Base-by-base conservation (phyloP, 2,113 vertebrate species). In the Halcyon senegalensis region DNA sequence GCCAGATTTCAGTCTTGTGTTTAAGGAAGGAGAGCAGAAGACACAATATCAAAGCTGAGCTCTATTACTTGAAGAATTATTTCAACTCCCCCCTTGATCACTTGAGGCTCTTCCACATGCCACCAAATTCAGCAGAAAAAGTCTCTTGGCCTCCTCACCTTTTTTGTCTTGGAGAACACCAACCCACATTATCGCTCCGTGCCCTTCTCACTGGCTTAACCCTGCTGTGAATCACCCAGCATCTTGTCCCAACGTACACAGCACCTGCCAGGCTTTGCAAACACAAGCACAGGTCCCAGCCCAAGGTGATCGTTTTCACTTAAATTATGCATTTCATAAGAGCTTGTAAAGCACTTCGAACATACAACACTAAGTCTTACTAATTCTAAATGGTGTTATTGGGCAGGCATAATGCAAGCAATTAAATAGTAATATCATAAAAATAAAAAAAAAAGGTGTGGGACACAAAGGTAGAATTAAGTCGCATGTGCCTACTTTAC, bases 401-500 rank as follows among this genome's bases (percentile, higher is more conserved):
- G 82, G 72, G 50, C 60, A 68, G 64, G 68, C 50, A 21, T 86
- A 84, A 68, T 80, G 16, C 1, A 1, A 84, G 73, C 80, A 82
- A 96, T 96, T 94, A 95, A 93, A 86, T 24, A 67, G 41, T 78
- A 84, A 90, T 81, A 63, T 56, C 43, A 41, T 76, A 41, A 33
- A 51, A 66, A 35, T 35, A 35, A 35, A 48, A 16, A 64, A 64
- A 91, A 79, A 24, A 25, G 10, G 21, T 80, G 15, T 0, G 0
- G 58, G 82, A 75, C 56, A 70, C n/a, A 39, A 78, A 84, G 56
- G 51, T 51, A 75, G 56, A 39, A 88, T 90, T 80, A 83, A 92
- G n/a, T 90, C 67, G 31, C 58, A n/a, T 64, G 33, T 37, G 16
- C 31, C 67, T 85, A 33, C 37, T 84, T 84, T 86, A 37, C 67